Percentiles rank a stretch among this genome's conserved stretches.
These are phyloP conservation scores for Spermophilus dauricus DNA, from an alignment of 2,113 vertebrate genomes.

Conservation along the genomic window DNA sequence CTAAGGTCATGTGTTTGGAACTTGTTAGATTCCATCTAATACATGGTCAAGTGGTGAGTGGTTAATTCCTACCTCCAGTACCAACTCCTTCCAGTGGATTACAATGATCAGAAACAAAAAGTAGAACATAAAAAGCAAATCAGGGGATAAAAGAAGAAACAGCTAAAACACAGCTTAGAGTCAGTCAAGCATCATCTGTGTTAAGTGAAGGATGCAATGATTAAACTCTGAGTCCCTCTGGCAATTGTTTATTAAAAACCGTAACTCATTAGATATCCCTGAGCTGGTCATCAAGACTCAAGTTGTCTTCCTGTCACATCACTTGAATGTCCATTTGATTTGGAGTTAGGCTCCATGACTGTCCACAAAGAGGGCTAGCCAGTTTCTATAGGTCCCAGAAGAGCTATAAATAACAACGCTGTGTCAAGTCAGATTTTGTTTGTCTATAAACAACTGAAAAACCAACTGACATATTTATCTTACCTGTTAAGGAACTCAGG, in stretches of 20 bases:
- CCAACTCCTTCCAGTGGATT: not conserved
- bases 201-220: not conserved
- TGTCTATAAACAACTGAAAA: not conserved
- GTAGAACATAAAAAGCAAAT: constrained; percentile 22
- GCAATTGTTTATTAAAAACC: not conserved
- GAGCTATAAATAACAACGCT: not conserved
- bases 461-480: not conserved
- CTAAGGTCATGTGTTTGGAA: not conserved
- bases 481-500: not conserved
- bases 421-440: not conserved
- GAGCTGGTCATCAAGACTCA: constrained; percentile 1
- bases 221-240: not conserved
- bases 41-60: not conserved
- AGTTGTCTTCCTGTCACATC: not conserved
- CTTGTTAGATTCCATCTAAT: constrained; percentile 16
- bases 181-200: not conserved
- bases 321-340: constrained; percentile 9
- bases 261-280: not conserved
- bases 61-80: constrained; percentile 1
- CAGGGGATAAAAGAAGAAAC: not conserved
- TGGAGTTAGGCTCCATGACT: not conserved
- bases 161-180: not conserved
- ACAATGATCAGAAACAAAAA: constrained; percentile 53
- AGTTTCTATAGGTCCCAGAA: not conserved
- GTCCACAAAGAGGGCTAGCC: not conserved